Percentiles rank a stretch among this genome's conserved stretches.
phyloP scores from a whole-genome alignment of 2,113 vertebrate genomes.

The Anguilla rostrata region DNA sequence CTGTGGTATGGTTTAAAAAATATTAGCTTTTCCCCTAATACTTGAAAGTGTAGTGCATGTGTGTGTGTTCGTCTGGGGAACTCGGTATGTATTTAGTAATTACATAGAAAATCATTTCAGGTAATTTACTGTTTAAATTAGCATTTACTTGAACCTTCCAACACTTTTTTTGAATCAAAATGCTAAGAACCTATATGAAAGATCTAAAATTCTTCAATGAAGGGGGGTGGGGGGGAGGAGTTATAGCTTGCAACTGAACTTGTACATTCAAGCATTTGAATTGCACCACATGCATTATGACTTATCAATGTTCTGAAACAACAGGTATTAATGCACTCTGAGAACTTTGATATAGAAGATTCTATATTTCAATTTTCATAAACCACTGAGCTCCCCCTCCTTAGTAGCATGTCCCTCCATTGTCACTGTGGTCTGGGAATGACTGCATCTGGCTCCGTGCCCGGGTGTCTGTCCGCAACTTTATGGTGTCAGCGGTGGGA shows the following conservation, averaged over 20 bases:
- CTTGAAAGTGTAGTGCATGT: not conserved
- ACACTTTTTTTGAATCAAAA: constrained; percentile 38
- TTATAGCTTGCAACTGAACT: constrained; percentile 64
- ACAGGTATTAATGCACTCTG: constrained; percentile 62
- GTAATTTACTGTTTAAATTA: constrained; percentile 6
- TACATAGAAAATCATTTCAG: not conserved
- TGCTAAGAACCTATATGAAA: constrained; percentile 36
- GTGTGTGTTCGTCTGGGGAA: not conserved
- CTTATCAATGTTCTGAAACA: constrained; percentile 62
- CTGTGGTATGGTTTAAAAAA: constrained; percentile 59
- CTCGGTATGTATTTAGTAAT: not conserved
- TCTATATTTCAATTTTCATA: not conserved
- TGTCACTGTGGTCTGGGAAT: not conserved
- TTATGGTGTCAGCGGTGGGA: not conserved
- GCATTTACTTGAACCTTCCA: constrained; percentile 25
- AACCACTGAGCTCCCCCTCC: too few relatives aligned
- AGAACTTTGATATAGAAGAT: not conserved
- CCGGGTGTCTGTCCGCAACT: not conserved
- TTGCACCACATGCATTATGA: constrained; percentile 65
- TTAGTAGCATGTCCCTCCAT: not conserved
- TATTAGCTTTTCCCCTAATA: not conserved
- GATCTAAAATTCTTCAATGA: constrained; percentile 53
- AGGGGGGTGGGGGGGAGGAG: constrained; percentile 58
- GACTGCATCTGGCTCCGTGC: not conserved
- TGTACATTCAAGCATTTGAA: constrained; percentile 59